Evolutionary conservation across 2,888 invertebrate genomes (phyloP), one percentile per base, ranked within the genome.

Genomic region (Cyrtodaria siliqua): DNA sequence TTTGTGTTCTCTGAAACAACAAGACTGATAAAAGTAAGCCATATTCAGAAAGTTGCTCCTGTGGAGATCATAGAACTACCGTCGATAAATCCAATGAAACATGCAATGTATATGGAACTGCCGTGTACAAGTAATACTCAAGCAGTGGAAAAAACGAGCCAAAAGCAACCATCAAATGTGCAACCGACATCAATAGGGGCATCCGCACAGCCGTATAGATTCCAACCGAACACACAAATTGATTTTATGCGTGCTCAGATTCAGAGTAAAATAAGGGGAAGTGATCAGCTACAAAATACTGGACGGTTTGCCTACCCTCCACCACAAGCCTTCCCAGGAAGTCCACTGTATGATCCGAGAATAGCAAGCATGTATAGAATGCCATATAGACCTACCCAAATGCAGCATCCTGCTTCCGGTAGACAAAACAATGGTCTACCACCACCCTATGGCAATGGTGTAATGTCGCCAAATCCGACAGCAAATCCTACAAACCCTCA

Each of bases 1-100:
- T 92, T 92, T 72, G 83, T 82, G 12, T 91, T 92, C 77, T 88
- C 85, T 6, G 86, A 86, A 53, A 87, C 90, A 4, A 90, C 91
- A 16, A 86, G 87, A 57, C 72, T 92, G n/a, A 87, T 92, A 40
- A 77, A 82, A 29, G 69, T 91, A 16, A 71, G 79, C n/a, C 86
- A 87, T 27, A 85, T 91, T n/a, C 68, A 83, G 55, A 80, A 82
- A 59, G 71, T 84, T 27, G 85, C 84, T 27, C 82, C 86, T 20
- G 85, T 89, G 40, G 81, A 84, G 61, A 80, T 91, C 16, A 80
- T 86, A 50, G 89, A 91, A 61, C 81, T 92, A 59, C 92, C 92
- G 6, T 79, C 86, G 49, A 86, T 88, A 29, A 87, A 91, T 55
- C 92, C 92, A 18, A 84, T 92, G 52, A 86, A 87, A 57, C 89